Evolutionary conservation across 2,888 invertebrate genomes (phyloP).

Genomic region (Marronus borbonicus): DNA sequence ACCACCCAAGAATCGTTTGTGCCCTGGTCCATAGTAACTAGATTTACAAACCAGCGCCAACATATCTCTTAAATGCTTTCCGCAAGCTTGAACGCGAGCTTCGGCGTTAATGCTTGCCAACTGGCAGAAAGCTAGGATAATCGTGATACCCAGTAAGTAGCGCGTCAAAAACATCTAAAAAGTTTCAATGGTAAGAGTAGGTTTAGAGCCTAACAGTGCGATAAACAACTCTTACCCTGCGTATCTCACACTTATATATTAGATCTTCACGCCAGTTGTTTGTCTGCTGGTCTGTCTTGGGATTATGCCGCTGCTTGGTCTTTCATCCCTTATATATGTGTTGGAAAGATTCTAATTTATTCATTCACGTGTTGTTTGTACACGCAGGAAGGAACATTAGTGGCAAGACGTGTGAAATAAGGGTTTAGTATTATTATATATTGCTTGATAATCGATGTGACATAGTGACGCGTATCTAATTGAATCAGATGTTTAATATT

Average conservation of each 20-base stretch:
- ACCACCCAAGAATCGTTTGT: slow-evolving; percentile 23
- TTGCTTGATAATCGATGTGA: background rate
- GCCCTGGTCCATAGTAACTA: slow-evolving; percentile 15
- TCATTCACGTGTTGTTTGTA: slow-evolving; percentile 1
- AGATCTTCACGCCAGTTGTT: background rate
- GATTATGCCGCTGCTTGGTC: background rate
- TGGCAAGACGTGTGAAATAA: background rate
- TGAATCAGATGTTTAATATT: slow-evolving; percentile 3
- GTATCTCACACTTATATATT: background rate
- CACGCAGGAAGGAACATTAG: background rate
- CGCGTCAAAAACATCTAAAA: slow-evolving; percentile 35
- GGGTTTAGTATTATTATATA: background rate
- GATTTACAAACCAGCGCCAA: slow-evolving; percentile 28
- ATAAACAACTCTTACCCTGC: background rate
- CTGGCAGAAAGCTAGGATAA: background rate
- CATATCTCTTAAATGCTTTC: slow-evolving; percentile 10
- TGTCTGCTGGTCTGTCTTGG: background rate
- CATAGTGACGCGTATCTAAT: background rate
- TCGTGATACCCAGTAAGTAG: slow-evolving; percentile 16
- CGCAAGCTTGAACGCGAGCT: slow-evolving; percentile 18
- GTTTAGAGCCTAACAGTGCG: background rate
- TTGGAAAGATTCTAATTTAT: background rate
- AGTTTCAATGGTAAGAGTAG: too few species aligned
- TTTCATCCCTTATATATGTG: slow-evolving; percentile 16
- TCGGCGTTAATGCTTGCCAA: background rate